phyloP scores from a whole-genome alignment of 1,140 invertebrate genomes.

The Phthorimaea operculella region DNA sequence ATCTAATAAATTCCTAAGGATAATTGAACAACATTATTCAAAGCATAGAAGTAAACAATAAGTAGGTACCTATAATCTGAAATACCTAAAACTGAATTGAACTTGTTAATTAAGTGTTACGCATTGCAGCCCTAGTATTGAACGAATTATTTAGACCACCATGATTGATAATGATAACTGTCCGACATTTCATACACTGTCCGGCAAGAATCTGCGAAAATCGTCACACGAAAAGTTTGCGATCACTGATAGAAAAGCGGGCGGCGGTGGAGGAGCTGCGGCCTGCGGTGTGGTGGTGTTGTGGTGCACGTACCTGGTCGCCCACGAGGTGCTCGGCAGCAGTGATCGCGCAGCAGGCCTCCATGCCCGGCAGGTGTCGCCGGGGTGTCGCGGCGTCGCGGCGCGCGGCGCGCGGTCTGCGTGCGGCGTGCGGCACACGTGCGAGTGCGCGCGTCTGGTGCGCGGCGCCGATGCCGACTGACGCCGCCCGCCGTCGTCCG shows the following conservation, averaged over 20 bases:
- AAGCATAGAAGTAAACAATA: too few relatives aligned
- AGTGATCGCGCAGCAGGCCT: slow-evolving; percentile 52
- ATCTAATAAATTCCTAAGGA: too few relatives aligned
- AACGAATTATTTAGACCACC: too few relatives aligned
- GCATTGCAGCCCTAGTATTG: too few relatives aligned
- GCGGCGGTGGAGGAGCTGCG: neutral
- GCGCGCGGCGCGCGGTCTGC: slow-evolving; percentile 18
- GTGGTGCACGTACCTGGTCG: slow-evolving; percentile 45
- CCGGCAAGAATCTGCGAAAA: too few relatives aligned
- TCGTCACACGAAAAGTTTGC: neutral
- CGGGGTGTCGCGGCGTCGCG: slow-evolving; percentile 12
- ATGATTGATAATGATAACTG: too few relatives aligned
- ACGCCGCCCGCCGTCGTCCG: slow-evolving; percentile 28
- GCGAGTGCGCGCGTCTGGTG: slow-evolving; percentile 16
- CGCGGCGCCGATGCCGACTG: neutral
- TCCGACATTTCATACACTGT: too few relatives aligned
- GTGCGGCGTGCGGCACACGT: slow-evolving; percentile 19
- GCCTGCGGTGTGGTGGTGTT: neutral
- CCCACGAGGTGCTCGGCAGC: slow-evolving; percentile 56
- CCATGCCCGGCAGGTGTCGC: slow-evolving; percentile 52
- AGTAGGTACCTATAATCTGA: too few relatives aligned
- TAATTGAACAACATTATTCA: too few relatives aligned
- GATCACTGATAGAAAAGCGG: neutral
- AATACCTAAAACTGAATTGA: too few relatives aligned
- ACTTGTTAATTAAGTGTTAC: too few relatives aligned